phyloP scores from a whole-genome alignment of 2,888 invertebrate genomes.

The Temnothorax rugatulus region DNA sequence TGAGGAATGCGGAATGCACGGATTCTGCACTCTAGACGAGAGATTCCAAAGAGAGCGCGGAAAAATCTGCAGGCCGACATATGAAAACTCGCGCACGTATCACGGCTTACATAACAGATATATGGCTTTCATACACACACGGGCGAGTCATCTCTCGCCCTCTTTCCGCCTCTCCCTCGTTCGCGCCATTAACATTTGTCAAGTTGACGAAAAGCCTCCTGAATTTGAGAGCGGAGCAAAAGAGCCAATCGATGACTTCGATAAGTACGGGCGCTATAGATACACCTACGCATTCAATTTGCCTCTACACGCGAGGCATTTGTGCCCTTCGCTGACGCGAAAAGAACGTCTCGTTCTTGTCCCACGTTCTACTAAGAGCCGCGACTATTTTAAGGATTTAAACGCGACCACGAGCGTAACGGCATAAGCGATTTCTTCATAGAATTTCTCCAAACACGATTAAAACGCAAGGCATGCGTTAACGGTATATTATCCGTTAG shows the following conservation, averaged over 20 bases:
- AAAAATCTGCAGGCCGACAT: conserved; percentile 28
- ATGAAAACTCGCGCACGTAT: conserved; percentile 16
- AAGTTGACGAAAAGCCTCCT: conserved; percentile 27
- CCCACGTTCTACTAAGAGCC: conserved; percentile 46
- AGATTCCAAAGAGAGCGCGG: not conserved
- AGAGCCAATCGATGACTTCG: conserved; percentile 39
- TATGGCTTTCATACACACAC: not conserved
- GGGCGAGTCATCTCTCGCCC: conserved; percentile 4
- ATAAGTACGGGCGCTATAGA: conserved; percentile 18
- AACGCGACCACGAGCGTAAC: conserved; percentile 16
- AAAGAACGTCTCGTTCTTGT: conserved; percentile 26
- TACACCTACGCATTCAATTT: conserved; percentile 46
- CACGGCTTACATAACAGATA: conserved; percentile 8
- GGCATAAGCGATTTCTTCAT: not conserved
- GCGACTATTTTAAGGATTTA: conserved; percentile 38
- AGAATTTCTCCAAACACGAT: not conserved
- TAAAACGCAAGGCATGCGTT: not conserved
- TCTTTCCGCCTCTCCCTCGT: not conserved
- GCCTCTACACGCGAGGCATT: conserved; percentile 6
- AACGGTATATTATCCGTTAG: not conserved
- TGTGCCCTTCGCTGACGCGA: conserved; percentile 34
- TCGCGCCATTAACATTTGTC: conserved; percentile 31
- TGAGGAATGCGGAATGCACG: not conserved
- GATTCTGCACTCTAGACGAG: not conserved
- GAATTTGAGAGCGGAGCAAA: conserved; percentile 28